A percentile compares a stretch with the other conserved stretches of the same genome.
Evolutionary conservation across 2,113 vertebrate genomes (phyloP).

Genomic region (Oreochromis tanganicae): DNA sequence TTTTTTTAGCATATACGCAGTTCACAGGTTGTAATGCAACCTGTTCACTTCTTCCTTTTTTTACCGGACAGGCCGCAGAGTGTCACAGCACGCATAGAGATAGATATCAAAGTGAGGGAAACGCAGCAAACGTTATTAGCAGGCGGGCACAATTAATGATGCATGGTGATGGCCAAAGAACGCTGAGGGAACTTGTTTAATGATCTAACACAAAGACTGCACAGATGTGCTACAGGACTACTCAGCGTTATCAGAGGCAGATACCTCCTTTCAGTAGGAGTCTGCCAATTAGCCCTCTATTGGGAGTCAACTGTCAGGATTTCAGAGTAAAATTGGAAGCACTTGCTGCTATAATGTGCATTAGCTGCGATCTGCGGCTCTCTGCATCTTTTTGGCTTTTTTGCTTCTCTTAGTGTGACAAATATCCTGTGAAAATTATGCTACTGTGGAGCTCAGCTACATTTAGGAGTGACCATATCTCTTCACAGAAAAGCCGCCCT

Average conservation of each 20-base stretch:
- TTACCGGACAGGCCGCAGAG: neutral
- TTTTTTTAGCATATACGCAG: neutral
- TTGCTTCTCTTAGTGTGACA: neutral
- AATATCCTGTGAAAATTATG: conserved; percentile 3
- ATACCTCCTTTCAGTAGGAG: conserved; percentile 18
- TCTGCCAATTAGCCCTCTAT: conserved; percentile 45
- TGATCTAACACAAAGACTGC: conserved; percentile 42
- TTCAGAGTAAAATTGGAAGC: neutral
- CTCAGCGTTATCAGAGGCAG: conserved; percentile 31
- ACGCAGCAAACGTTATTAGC: conserved; percentile 42
- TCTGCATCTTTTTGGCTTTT: neutral
- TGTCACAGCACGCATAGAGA: conserved; percentile 6
- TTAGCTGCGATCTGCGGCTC: neutral
- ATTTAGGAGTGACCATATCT: conserved; percentile 36
- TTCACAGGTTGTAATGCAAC: conserved; percentile 35
- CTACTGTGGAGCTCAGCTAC: conserved; percentile 10
- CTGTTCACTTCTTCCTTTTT: neutral
- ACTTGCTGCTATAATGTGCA: conserved; percentile 14
- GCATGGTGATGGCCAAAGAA: conserved; percentile 49
- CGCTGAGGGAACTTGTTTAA: conserved; percentile 51
- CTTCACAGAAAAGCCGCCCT: neutral
- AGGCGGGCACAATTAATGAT: conserved; percentile 56
- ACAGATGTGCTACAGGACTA: conserved; percentile 50
- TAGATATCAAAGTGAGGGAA: conserved; percentile 40
- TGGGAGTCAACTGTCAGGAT: conserved; percentile 26